phyloP scores from a whole-genome alignment of 2,113 vertebrate genomes.

The Nipponia nippon region DNA sequence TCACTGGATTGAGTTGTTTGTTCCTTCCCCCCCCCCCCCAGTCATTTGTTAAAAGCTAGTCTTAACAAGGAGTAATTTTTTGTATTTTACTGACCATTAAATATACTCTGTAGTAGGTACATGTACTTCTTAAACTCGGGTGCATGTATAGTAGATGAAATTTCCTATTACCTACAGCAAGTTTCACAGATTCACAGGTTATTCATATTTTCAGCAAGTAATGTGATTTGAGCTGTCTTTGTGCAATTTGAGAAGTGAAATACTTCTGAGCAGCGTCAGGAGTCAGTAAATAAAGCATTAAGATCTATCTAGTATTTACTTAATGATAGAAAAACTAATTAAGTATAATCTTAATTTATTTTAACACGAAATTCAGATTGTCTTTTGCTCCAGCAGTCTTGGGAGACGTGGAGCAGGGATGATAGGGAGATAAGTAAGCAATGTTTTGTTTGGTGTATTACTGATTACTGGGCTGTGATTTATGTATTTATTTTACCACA shows the following conservation, averaged over 20 bases:
- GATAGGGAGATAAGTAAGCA: background rate
- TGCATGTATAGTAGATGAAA: background rate
- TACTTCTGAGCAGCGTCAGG: background rate
- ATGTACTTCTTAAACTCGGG: background rate
- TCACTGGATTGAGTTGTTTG: background rate
- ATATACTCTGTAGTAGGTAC: background rate
- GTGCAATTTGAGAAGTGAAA: background rate
- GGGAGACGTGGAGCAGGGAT: background rate
- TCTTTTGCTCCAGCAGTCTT: background rate
- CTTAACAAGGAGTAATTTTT: background rate
- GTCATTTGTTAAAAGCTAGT: background rate
- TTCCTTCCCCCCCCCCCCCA: accelerated
- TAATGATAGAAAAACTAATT: background rate
- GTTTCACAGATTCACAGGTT: background rate
- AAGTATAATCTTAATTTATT: background rate
- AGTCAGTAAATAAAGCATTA: background rate
- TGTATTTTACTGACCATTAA: background rate
- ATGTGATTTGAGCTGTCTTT: background rate
- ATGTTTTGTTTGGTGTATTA: background rate
- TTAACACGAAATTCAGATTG: background rate
- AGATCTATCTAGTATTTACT: background rate
- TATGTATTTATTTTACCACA: background rate
- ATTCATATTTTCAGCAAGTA: background rate
- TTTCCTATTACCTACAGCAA: background rate
- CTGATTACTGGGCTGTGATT: background rate